Evolutionary conservation across 2,113 vertebrate genomes (phyloP).

Genomic region (Hippoglossus stenolepis): DNA sequence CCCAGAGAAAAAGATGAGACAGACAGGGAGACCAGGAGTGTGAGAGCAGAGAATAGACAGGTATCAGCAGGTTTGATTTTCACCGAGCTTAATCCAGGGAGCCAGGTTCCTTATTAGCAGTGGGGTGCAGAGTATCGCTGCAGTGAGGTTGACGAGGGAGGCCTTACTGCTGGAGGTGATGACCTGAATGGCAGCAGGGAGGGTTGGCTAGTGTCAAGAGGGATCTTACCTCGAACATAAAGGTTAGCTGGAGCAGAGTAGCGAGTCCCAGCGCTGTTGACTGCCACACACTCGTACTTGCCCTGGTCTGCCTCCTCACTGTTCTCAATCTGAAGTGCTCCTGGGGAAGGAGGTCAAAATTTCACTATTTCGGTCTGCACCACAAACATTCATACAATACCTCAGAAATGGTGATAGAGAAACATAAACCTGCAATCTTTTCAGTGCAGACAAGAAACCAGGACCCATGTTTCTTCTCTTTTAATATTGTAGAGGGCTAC

Average conservation of each 20-base stretch:
- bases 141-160: neutral
- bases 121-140: neutral
- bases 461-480: no score
- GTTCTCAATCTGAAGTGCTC: slow-evolving; percentile 97
- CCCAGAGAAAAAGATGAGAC: slow-evolving; percentile 20
- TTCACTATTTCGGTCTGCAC: slow-evolving; percentile 28
- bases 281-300: slow-evolving; percentile 98
- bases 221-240: slow-evolving; percentile 95
- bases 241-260: slow-evolving; percentile 97
- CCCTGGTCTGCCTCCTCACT: slow-evolving; percentile 99
- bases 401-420: neutral
- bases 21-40: slow-evolving; percentile 14
- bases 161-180: slow-evolving; percentile 4
- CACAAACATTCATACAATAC: neutral
- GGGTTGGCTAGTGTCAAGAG: slow-evolving; percentile 1
- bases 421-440: neutral
- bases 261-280: slow-evolving; percentile 95
- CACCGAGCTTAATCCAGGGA: slow-evolving; percentile 5
- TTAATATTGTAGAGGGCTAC: no score
- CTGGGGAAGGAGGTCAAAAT: slow-evolving; percentile 80
- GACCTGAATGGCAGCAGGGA: slow-evolving; percentile 34
- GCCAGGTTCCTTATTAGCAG: slow-evolving; percentile 20
- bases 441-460: no score
- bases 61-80: slow-evolving; percentile 27
- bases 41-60: neutral